phyloP scores from a whole-genome alignment of 2,113 vertebrate genomes.

The Phyllostomus discolor region DNA sequence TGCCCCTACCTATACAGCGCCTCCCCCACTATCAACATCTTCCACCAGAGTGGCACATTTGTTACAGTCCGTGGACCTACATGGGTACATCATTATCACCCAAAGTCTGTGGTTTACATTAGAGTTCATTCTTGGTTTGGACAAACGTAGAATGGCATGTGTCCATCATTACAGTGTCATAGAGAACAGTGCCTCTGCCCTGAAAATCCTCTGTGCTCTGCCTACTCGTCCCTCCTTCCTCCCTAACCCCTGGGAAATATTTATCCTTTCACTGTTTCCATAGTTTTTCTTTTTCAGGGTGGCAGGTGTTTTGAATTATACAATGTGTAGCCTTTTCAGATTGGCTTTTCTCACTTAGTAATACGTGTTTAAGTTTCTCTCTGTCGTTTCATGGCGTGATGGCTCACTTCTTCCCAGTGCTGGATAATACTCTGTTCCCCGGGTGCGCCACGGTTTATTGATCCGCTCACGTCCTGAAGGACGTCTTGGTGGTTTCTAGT shows the following conservation, averaged over 20 bases:
- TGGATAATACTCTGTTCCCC: not conserved
- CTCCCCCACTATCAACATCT: not conserved
- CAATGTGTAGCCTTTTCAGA: not conserved
- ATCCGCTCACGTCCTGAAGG: not conserved
- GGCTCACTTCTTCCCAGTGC: too few relatives aligned
- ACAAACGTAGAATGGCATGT: not conserved
- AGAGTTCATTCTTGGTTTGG: not conserved
- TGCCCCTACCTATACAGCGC: too few relatives aligned
- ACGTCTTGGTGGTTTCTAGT: not conserved
- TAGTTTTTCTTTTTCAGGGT: not conserved
- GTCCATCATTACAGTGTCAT: not conserved
- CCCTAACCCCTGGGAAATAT: not conserved
- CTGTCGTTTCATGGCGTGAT: not conserved
- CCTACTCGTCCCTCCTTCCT: not conserved
- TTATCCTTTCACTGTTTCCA: not conserved
- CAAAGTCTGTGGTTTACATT: not conserved
- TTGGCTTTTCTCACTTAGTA: not conserved
- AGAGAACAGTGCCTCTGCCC: not conserved
- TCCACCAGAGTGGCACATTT: not conserved
- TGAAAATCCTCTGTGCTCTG: not conserved
- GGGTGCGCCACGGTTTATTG: not conserved
- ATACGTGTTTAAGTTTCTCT: not conserved
- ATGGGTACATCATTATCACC: not conserved
- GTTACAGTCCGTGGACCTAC: not conserved
- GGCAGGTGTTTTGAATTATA: not conserved